Conservation (phyloP, 2,888 invertebrate species). For the Aporophyla lueneburgensis region DNA sequence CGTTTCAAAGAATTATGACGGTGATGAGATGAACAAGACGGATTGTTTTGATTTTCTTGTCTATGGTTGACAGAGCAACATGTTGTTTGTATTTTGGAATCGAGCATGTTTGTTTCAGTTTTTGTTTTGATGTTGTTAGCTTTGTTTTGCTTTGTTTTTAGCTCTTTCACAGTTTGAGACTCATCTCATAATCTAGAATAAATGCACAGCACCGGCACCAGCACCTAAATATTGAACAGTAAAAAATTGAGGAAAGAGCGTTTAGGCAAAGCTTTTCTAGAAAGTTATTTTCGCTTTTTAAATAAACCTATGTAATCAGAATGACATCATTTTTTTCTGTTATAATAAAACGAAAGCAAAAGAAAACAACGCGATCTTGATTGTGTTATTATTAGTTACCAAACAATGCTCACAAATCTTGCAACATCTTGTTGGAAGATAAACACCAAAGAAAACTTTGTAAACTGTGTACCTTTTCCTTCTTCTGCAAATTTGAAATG, state of each 20-base stretch:
- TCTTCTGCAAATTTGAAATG: background rate
- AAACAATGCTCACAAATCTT: constrained; percentile 15
- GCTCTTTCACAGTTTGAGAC: background rate
- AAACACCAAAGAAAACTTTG: background rate
- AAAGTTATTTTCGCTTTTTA: background rate
- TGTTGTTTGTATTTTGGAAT: constrained; percentile 4
- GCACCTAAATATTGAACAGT: background rate
- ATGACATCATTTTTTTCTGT: background rate
- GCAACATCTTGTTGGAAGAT: background rate
- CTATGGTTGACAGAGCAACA: background rate
- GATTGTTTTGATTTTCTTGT: constrained; percentile 35
- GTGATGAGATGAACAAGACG: constrained; percentile 22
- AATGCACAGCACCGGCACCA: background rate
- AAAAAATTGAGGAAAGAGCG: background rate
- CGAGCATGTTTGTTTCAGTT: background rate
- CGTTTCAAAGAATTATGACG: constrained; percentile 46
- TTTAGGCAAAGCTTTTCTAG: background rate
- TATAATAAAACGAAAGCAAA: background rate
- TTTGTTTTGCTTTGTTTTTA: background rate
- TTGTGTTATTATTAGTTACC: background rate
- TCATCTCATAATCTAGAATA: background rate
- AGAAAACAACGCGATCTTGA: background rate
- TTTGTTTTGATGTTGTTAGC: background rate
- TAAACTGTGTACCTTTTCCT: background rate
- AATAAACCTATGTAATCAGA: no score